Evolutionary conservation across 2,888 invertebrate species (phyloP).

Genomic region (Ophion costatus): DNA sequence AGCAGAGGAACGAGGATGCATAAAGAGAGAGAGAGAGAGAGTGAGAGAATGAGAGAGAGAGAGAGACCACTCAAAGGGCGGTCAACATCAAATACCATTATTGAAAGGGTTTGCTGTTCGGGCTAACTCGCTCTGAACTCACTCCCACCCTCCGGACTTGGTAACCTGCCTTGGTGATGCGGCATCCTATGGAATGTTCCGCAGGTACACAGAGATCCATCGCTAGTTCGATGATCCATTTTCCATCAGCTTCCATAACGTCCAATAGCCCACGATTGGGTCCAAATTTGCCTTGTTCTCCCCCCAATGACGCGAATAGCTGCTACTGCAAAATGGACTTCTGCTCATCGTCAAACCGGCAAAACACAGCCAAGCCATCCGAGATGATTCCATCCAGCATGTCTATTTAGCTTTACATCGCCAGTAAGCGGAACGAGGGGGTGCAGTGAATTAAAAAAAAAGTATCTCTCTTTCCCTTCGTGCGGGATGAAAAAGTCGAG

Average conservation of each 20-base stretch:
- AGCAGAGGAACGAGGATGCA: constrained; percentile 33
- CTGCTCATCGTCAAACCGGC: constrained; percentile 30
- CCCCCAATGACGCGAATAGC: neutral
- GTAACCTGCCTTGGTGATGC: neutral
- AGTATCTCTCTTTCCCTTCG: constrained; percentile 25
- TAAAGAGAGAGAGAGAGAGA: constrained; percentile 36
- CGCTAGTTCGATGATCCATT: neutral
- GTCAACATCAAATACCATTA: constrained; percentile 82
- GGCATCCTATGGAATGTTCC: neutral
- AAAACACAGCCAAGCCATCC: neutral
- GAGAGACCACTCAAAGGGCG: constrained; percentile 76
- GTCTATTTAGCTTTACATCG: constrained; percentile 80
- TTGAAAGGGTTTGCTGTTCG: constrained; percentile 62
- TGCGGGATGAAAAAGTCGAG: constrained; percentile 50
- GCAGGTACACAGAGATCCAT: neutral
- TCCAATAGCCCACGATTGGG: neutral
- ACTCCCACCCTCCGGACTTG: neutral
- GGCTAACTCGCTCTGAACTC: neutral
- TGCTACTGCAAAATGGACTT: neutral
- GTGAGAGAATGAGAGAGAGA: constrained; percentile 47
- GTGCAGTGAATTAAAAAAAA: constrained; percentile 79
- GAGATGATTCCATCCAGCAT: constrained; percentile 20
- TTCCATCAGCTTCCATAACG: neutral
- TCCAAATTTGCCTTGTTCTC: neutral
- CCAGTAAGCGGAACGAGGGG: constrained; percentile 68